phyloP scores from a whole-genome alignment of 2,113 vertebrate species.

The Muscicapa adusta region DNA sequence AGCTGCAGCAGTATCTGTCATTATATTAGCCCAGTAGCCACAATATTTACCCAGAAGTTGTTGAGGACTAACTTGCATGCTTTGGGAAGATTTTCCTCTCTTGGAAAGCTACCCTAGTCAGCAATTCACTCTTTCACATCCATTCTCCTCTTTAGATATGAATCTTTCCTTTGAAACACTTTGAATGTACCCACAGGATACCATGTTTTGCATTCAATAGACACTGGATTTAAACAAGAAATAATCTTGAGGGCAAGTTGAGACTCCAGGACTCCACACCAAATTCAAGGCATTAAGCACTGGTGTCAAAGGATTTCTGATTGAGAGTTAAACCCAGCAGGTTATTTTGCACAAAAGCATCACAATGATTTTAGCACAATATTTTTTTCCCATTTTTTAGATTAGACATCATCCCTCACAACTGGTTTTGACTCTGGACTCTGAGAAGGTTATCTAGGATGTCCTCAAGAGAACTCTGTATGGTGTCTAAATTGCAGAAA shows the following conservation, averaged over 20 bases:
- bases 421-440: not conserved
- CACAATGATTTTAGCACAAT: not conserved
- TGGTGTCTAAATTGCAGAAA: not conserved
- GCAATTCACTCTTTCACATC: not conserved
- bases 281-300: not conserved
- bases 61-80: not conserved
- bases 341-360: not conserved
- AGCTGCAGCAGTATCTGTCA: not conserved
- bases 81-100: not conserved
- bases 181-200: not conserved
- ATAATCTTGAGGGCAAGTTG: not conserved
- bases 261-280: not conserved
- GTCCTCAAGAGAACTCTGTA: not conserved
- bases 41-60: not conserved
- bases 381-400: not conserved
- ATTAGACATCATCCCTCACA: not conserved
- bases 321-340: not conserved
- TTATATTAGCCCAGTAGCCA: not conserved
- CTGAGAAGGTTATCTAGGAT: not conserved
- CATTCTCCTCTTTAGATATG: not conserved
- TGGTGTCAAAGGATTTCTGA: not conserved
- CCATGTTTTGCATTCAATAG: not conserved
- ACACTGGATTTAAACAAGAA: not conserved
- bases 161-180: not conserved
- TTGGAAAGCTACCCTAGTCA: not conserved